Conservation (phyloP, 1,140 invertebrate genomes). For the Neodiprion virginianus region DNA sequence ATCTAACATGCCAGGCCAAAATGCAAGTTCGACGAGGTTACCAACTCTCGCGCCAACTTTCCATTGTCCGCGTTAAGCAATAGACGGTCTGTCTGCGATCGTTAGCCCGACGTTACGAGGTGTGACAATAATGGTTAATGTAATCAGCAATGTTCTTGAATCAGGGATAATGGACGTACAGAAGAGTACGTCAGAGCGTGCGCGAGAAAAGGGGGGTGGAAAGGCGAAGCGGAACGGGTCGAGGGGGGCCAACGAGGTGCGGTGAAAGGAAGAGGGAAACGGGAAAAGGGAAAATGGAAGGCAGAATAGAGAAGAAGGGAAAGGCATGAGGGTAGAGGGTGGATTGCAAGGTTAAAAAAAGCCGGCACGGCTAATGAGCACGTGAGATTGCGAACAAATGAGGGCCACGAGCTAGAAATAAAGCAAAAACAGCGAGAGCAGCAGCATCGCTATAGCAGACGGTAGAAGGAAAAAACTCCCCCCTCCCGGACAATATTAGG, state of each 20-base stretch:
- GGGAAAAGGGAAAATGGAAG: neutral
- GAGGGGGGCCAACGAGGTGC: neutral
- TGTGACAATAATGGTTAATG: constrained; percentile 1
- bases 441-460: neutral
- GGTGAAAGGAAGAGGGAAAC: neutral
- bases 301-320: neutral
- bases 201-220: neutral
- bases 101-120: neutral
- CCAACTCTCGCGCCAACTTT: too few relatives aligned
- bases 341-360: constrained; percentile 7
- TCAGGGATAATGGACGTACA: neutral
- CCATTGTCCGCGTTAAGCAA: too few relatives aligned
- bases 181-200: neutral
- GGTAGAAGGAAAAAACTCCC: neutral
- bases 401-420: neutral
- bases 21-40: too few relatives aligned
- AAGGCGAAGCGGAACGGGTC: neutral
- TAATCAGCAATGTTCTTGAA: neutral
- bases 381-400: constrained; percentile 14
- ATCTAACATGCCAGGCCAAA: too few relatives aligned
- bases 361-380: constrained; percentile 13
- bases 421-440: neutral
- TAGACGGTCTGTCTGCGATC: too few relatives aligned
- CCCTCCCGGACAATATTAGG: neutral
- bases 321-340: neutral